Conservation (phyloP, 2,113 vertebrate species). For the Tyto alba region DNA sequence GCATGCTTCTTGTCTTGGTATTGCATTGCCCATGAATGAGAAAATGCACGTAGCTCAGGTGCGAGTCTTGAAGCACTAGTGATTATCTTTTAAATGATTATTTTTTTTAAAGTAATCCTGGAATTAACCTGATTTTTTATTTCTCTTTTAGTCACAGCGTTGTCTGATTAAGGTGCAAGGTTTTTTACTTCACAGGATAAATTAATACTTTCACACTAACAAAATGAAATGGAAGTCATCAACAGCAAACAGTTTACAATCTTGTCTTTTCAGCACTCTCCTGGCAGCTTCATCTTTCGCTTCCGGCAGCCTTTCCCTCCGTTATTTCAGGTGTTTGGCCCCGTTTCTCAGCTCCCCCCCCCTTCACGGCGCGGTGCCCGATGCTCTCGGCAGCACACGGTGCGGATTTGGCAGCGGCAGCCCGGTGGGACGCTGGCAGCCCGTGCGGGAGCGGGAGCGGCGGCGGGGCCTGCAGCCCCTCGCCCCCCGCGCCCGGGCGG, state of each 20-base stretch:
- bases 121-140: background rate
- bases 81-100: background rate
- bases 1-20: background rate
- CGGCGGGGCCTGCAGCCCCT: no score
- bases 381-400: no score
- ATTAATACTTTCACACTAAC: background rate
- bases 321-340: background rate
- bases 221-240: background rate
- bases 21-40: background rate
- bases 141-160: background rate
- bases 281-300: conserved; percentile 33
- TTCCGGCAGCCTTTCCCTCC: background rate
- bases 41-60: background rate
- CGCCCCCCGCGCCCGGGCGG: no score
- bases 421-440: no score
- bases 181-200: background rate
- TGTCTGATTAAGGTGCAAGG: background rate
- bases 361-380: no score
- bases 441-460: no score
- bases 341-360: background rate
- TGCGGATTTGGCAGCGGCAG: no score
- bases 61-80: background rate
- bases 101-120: background rate
- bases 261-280: conserved; percentile 7
- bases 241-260: background rate